These are phyloP conservation scores for Poecilus cupreus DNA, from an alignment of 2,888 invertebrate species.

Conservation along the genomic window DNA sequence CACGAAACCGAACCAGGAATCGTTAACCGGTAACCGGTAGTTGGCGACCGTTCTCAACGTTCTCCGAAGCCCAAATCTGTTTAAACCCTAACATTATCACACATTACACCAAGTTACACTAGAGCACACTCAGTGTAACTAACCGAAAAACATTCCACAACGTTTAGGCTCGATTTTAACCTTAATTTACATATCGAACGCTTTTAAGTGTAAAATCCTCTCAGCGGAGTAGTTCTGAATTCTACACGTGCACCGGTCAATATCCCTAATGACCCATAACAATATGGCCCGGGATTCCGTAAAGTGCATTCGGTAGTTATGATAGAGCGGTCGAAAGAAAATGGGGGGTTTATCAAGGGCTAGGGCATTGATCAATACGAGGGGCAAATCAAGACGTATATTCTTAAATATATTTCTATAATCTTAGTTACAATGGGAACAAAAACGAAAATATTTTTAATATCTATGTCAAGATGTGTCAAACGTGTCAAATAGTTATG, in stretches of 20 bases:
- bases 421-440: no score
- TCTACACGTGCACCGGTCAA: conserved; percentile 19
- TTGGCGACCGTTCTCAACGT: no score
- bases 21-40: background rate
- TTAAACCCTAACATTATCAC: background rate
- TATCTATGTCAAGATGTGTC: no score
- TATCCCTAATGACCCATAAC: conserved; percentile 32
- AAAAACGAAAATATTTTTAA: no score
- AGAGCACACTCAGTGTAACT: conserved; percentile 24
- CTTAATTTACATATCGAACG: conserved; percentile 42
- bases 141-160: conserved; percentile 24
- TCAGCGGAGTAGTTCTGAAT: background rate
- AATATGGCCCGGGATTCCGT: background rate
- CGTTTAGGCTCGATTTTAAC: conserved; percentile 15
- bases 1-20: background rate
- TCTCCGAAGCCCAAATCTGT: background rate
- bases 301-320: background rate
- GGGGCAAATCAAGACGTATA: no score
- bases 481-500: no score
- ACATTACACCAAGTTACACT: background rate
- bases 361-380: no score
- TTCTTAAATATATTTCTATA: no score
- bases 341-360: no score
- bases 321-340: background rate
- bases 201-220: conserved; percentile 42